Evolutionary conservation across 2,888 invertebrate species (phyloP), one percentile per base, ranked within the genome.

Genomic region (Cephus sareptanus): DNA sequence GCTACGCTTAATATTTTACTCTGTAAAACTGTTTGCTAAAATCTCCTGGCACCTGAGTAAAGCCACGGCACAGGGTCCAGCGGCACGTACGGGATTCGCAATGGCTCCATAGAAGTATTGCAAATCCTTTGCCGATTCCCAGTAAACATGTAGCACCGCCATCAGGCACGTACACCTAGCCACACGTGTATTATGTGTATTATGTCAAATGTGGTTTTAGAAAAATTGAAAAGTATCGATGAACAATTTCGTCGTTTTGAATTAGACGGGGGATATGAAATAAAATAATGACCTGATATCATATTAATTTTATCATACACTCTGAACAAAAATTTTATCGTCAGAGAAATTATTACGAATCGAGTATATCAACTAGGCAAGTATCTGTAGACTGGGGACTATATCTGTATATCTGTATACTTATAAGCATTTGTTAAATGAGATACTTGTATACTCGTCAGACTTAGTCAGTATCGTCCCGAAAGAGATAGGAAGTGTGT

Each of bases 31-130:
- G 76, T 74, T 77, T 74, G 77, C 74, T 74, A 70, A 76, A 81
- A 81, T 84, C 80, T 84, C 82, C 77, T 79, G 77, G 79, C 73
- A 80, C 69, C 74, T 74, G 77, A n/a, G 79, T 87, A 56, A 56
- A 56, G 56, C 56, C 56, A 23, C 9, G 2, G 56, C 56, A 56
- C 56, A 2, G 56, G 23, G 56, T 56, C 56, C 23, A 23, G 56
- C 56, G 23, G 56, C 56, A 56, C 56, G 56, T 56, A 56, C 56
- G 56, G 56, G 56, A 56, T 56, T 56, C 23, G 56, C 23, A 56
- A 56, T 23, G 56, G 56, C 56, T 56, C 56, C 56, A 23, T 23
- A 23, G 23, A 56, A 56, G 23, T 15, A 56, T 56, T 56, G 56
- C 56, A 56, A 56, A 56, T 56, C 56, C 56, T 23, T 56, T 23